Evolutionary conservation across 2,113 vertebrate species (phyloP).

Genomic region (Zosterops hypoxanthus): DNA sequence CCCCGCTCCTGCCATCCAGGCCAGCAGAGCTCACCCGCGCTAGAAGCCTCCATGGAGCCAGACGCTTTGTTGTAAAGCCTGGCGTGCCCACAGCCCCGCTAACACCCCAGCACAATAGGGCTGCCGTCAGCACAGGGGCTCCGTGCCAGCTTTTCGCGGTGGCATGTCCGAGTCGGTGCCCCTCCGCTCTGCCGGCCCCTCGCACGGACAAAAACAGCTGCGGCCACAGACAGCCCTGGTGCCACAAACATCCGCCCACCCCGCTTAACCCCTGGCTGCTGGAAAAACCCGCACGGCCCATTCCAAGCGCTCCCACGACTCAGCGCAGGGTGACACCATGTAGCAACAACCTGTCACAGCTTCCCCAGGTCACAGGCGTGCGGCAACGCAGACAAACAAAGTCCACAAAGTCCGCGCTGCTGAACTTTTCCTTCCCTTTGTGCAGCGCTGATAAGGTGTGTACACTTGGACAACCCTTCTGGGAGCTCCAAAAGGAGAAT

Average conservation of each 20-base stretch:
- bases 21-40: background rate
- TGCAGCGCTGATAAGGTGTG: background rate
- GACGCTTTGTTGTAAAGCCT: background rate
- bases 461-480: background rate
- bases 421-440: background rate
- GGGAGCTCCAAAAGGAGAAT: background rate
- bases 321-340: fast-evolving
- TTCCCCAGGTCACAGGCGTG: background rate
- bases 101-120: background rate
- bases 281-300: fast-evolving
- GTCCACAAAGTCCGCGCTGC: background rate
- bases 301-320: background rate
- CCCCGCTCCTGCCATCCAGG: background rate
- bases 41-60: background rate
- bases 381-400: background rate
- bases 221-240: background rate
- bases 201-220: background rate
- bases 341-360: fast-evolving
- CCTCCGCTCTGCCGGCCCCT: background rate
- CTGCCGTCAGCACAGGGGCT: background rate
- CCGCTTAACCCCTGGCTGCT: background rate
- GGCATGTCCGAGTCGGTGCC: background rate
- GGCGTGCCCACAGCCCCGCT: background rate
- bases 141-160: background rate
- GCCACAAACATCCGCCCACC: background rate